These are phyloP conservation scores for Agonopterix arenella DNA, from an alignment of 2,888 invertebrate genomes.

Conservation along the genomic window DNA sequence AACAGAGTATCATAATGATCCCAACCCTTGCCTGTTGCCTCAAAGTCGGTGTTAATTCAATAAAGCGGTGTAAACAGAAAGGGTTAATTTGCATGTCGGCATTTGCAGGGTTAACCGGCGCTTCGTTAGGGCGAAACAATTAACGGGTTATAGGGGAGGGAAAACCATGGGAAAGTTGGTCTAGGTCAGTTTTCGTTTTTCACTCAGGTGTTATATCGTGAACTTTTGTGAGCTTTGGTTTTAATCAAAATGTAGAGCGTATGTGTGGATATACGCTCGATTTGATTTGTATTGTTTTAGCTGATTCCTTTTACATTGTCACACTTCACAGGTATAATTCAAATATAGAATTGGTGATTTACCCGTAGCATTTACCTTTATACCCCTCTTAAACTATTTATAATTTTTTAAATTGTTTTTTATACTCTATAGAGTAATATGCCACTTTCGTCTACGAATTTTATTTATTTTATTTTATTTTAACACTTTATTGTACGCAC, in stretches of 20 bases:
- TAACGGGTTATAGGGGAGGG: conserved; percentile 47
- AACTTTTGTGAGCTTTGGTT: no score
- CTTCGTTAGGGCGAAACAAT: conserved; percentile 72
- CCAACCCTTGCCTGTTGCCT: conserved; percentile 58
- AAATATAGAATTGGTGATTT: not conserved
- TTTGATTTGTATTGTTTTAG: no score
- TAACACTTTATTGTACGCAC: no score
- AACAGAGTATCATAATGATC: conserved; percentile 58
- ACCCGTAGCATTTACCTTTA: no score
- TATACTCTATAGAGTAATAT: no score
- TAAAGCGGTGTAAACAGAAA: conserved; percentile 71
- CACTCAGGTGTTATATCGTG: no score
- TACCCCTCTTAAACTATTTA: conserved; percentile 8
- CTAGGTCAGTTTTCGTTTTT: conserved; percentile 48
- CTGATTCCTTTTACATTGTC: not conserved
- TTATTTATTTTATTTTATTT: no score
- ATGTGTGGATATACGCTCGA: no score
- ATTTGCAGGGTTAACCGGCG: conserved; percentile 69
- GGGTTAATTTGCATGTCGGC: conserved; percentile 75
- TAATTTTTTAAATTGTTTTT: no score
- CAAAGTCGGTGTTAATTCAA: conserved; percentile 58
- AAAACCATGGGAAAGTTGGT: conserved; percentile 65
- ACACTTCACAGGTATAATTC: no score
- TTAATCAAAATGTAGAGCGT: no score
- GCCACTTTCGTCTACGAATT: no score